phyloP scores from a whole-genome alignment of 1,140 invertebrate genomes.

The Drepana arcuata region DNA sequence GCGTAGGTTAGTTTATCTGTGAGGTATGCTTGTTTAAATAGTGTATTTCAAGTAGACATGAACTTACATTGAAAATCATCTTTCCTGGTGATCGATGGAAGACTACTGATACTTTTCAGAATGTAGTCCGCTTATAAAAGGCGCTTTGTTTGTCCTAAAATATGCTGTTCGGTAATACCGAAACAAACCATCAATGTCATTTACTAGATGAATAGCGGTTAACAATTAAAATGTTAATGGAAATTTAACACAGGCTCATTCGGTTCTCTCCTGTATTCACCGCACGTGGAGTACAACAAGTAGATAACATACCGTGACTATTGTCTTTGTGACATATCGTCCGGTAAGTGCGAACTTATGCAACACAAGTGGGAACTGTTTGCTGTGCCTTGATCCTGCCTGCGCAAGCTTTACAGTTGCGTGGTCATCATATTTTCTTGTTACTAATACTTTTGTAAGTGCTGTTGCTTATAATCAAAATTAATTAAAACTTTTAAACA shows the following conservation, averaged over 20 bases:
- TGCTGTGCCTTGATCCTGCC: slow-evolving; percentile 19
- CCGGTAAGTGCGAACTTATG: slow-evolving; percentile 30
- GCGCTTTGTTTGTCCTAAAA: slow-evolving; percentile 49
- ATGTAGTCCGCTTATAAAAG: slow-evolving; percentile 51
- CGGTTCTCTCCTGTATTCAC: slow-evolving; percentile 46
- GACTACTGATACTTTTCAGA: slow-evolving; percentile 55
- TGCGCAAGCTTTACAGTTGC: no score
- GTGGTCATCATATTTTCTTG: no score
- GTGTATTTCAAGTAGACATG: slow-evolving; percentile 1
- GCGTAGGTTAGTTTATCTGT: no score
- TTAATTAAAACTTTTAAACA: no score
- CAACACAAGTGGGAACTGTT: slow-evolving; percentile 30
- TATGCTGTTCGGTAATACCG: slow-evolving; percentile 62
- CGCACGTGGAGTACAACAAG: slow-evolving; percentile 45
- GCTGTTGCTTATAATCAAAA: no score
- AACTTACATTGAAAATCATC: slow-evolving; percentile 63
- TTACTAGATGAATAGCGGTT: slow-evolving; percentile 48
- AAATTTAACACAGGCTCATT: slow-evolving; percentile 39
- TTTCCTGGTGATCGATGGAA: slow-evolving; percentile 45
- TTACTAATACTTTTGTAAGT: no score
- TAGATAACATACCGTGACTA: slow-evolving; percentile 37
- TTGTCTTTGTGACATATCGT: slow-evolving; percentile 30
- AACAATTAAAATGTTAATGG: slow-evolving; percentile 67
- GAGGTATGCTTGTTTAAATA: no score
- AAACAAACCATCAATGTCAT: slow-evolving; percentile 68